These are phyloP conservation scores for Cheiracanthium punctorium DNA, from an alignment of 2,888 invertebrate species.

Conservation along the genomic window DNA sequence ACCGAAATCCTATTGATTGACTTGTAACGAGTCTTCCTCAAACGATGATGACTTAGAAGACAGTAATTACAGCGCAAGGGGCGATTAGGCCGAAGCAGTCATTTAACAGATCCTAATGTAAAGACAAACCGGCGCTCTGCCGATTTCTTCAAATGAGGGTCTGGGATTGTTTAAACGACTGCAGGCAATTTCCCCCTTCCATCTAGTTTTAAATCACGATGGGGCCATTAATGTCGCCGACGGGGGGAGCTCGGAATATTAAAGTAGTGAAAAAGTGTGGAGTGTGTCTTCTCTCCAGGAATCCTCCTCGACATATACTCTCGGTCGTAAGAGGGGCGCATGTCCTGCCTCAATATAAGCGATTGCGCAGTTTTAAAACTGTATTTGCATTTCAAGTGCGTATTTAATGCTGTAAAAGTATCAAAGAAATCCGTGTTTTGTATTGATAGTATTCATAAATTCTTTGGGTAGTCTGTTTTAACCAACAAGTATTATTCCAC, in stretches of 20 bases:
- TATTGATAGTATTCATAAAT: too few relatives aligned
- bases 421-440: too few relatives aligned
- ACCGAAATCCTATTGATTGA: constrained; percentile 65
- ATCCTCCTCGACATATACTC: too few relatives aligned
- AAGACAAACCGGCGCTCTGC: constrained; percentile 52
- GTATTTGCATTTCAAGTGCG: too few relatives aligned
- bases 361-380: too few relatives aligned
- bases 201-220: constrained; percentile 38
- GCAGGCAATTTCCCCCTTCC: constrained; percentile 29
- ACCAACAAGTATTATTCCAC: too few relatives aligned
- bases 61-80: constrained; percentile 62
- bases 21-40: constrained; percentile 57
- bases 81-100: constrained; percentile 55
- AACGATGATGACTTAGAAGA: constrained; percentile 65
- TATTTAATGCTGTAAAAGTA: too few relatives aligned
- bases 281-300: too few relatives aligned
- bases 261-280: neutral
- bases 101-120: constrained; percentile 68
- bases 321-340: too few relatives aligned
- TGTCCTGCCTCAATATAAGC: too few relatives aligned
- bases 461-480: too few relatives aligned
- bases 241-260: constrained; percentile 19
- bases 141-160: constrained; percentile 61
- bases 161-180: constrained; percentile 51
- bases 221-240: constrained; percentile 54